Conservation (phyloP, 1,140 invertebrate genomes). For the Monomorium pharaonis region DNA sequence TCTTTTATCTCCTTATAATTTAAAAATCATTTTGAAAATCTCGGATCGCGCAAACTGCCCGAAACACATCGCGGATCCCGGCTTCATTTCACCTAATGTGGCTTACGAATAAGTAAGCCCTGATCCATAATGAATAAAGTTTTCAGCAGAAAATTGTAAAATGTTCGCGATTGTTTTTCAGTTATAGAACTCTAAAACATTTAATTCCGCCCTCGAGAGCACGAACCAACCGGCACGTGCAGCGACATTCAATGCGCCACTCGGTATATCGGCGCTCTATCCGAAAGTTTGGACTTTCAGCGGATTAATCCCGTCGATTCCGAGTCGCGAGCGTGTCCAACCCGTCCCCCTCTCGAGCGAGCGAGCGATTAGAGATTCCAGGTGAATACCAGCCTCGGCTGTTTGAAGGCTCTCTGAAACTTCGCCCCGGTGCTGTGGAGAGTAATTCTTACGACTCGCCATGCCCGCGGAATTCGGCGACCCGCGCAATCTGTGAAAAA, state of each 20-base stretch:
- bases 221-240: not conserved
- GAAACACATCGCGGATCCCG: not conserved
- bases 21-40: constrained; percentile 7
- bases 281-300: constrained; percentile 34
- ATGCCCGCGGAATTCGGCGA: not conserved
- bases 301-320: constrained; percentile 38
- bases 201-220: constrained; percentile 2
- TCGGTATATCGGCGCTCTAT: not conserved
- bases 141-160: not conserved
- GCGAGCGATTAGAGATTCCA: constrained; percentile 12
- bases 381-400: not conserved
- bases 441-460: constrained; percentile 21
- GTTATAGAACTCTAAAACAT: not conserved
- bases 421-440: not conserved
- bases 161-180: not conserved
- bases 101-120: not conserved
- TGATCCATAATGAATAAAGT: constrained; percentile 13
- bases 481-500: not conserved
- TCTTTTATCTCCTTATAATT: not conserved
- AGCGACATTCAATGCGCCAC: not conserved
- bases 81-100: not conserved
- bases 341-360: not conserved
- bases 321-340: not conserved
- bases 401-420: constrained; percentile 29
- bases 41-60: not conserved